A percentile compares a stretch with the other conserved stretches of the same genome.
These are phyloP conservation scores for Pantherophis vulpinus DNA, from an alignment of 2,797 vertebrate genomes.

Conservation along the genomic window DNA sequence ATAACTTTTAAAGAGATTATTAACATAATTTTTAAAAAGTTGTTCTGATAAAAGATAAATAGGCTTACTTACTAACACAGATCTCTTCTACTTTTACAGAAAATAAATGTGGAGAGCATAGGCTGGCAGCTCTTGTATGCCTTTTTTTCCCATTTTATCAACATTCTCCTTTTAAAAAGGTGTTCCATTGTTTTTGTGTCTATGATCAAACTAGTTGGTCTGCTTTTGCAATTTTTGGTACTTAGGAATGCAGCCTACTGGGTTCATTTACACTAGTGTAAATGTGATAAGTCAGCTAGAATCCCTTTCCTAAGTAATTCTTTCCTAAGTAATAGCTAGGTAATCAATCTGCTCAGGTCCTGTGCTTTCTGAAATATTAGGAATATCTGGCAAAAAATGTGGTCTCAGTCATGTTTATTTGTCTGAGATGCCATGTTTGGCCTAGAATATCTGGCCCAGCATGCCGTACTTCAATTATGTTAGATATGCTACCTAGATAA, in stretches of 20 bases:
- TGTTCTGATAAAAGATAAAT: neutral
- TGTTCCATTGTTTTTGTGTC: neutral
- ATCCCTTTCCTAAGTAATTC: no score
- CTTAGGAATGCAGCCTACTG: neutral
- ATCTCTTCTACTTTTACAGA: neutral
- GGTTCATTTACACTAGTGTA: neutral
- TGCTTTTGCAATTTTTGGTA: neutral
- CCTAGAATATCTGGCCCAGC: neutral
- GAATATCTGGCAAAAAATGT: neutral
- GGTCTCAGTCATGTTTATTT: neutral
- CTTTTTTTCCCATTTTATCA: neutral
- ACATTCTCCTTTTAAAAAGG: neutral
- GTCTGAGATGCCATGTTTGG: neutral
- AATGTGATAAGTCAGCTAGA: neutral
- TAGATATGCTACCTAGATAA: neutral
- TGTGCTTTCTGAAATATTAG: neutral
- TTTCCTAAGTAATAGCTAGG: no score
- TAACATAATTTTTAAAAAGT: neutral
- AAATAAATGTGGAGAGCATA: neutral
- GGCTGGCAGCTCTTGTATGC: neutral
- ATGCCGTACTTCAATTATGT: neutral
- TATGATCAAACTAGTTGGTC: neutral
- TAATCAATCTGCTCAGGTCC: neutral
- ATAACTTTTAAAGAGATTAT: neutral
- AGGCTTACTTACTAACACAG: neutral